A percentile compares a stretch with the other conserved stretches of the same genome.
Evolutionary conservation across 2,888 invertebrate genomes (phyloP).

Genomic region (Eumerus sabulonum): DNA sequence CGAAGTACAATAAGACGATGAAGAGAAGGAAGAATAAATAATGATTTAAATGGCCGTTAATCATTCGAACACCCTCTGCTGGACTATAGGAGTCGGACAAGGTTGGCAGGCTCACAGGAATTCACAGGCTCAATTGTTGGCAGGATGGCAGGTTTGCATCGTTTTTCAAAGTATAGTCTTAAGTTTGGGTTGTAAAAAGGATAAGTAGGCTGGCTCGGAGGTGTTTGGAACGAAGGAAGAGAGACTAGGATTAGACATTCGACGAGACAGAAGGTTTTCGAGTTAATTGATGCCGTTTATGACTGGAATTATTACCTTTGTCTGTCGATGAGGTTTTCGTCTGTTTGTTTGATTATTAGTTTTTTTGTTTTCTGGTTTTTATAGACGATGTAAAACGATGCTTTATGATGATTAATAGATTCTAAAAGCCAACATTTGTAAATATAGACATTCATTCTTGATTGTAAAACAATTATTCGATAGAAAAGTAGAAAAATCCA

Average conservation of each 20-base stretch:
- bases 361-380: too few species aligned
- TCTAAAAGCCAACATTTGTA: too few species aligned
- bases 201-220: slow-evolving; percentile 37
- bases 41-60: slow-evolving; percentile 68
- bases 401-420: too few species aligned
- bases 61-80: slow-evolving; percentile 62
- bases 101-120: background rate
- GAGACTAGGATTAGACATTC: slow-evolving; percentile 26
- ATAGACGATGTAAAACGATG: too few species aligned
- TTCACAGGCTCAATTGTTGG: too few species aligned
- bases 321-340: too few species aligned
- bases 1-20: background rate
- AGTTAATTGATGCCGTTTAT: slow-evolving; percentile 43
- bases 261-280: slow-evolving; percentile 27
- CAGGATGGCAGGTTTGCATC: too few species aligned
- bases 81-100: background rate
- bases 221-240: slow-evolving; percentile 17
- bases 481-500: too few species aligned
- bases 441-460: too few species aligned
- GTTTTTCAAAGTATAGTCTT: too few species aligned
- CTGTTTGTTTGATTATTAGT: too few species aligned
- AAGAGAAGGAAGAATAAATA: slow-evolving; percentile 49
- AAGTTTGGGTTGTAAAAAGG: slow-evolving; percentile 11
- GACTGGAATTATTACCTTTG: slow-evolving; percentile 7
- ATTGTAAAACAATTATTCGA: too few species aligned